Percentiles rank a stretch among this genome's conserved stretches.
Conservation (phyloP, 2,797 vertebrate genomes). For the Sebastes hubbsi region DNA sequence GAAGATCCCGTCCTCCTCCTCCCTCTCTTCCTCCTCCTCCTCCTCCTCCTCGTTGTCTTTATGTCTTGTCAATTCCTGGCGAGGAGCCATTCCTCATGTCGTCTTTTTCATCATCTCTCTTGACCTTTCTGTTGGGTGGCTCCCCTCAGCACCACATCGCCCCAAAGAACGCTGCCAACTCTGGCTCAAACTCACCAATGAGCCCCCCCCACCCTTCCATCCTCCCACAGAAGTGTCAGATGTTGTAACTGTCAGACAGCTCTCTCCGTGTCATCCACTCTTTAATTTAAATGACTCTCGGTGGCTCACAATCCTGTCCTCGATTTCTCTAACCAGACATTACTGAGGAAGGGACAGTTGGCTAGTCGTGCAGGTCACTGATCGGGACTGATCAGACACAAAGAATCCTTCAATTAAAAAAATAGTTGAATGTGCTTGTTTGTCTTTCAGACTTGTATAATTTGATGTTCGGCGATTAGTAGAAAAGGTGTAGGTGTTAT, state of each 20-base stretch:
- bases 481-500: not conserved
- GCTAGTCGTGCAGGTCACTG: not conserved
- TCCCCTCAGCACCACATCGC: not conserved
- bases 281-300: conserved; percentile 48
- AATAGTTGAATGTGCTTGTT: not conserved
- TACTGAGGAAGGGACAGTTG: not conserved
- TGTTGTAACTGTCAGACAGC: conserved; percentile 45
- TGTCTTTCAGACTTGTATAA: not conserved
- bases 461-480: not conserved
- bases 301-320: not conserved
- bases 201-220: not conserved
- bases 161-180: conserved; percentile 6
- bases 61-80: conserved; percentile 37
- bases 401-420: not conserved
- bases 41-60: not conserved
- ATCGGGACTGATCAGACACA: not conserved
- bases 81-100: conserved; percentile 20
- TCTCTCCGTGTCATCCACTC: conserved; percentile 33
- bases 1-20: conserved; percentile 9
- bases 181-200: not conserved
- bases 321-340: not conserved
- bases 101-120: conserved; percentile 43
- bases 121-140: conserved; percentile 51
- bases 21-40: conserved; percentile 19
- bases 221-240: conserved; percentile 30